Conservation (phyloP, 2,113 vertebrate genomes). For the Rhinichthys klamathensis region DNA sequence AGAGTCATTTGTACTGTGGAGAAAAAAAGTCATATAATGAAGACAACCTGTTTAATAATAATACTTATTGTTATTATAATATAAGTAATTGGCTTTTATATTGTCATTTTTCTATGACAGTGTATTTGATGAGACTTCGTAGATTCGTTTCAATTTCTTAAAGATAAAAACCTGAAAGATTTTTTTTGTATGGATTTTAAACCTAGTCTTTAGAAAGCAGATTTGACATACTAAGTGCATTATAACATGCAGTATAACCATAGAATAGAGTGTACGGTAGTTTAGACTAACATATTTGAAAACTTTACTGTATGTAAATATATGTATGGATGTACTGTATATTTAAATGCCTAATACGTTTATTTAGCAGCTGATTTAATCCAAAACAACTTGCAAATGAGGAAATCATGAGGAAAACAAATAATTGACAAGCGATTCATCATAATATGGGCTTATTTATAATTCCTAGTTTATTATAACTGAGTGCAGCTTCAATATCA, state of each 20-base stretch:
- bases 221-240: neutral
- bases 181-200: neutral
- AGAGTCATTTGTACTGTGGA: neutral
- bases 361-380: neutral
- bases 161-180: too few relatives aligned
- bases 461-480: neutral
- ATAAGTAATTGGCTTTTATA: neutral
- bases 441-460: constrained; percentile 5
- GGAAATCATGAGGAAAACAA: neutral
- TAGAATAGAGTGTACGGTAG: neutral
- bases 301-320: neutral
- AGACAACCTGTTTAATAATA: neutral
- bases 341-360: neutral
- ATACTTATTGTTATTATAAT: neutral
- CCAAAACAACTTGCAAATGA: neutral
- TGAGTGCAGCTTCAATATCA: neutral
- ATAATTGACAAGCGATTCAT: neutral
- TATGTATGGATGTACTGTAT: neutral
- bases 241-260: neutral
- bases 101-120: neutral
- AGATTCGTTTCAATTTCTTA: too few relatives aligned
- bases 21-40: neutral
- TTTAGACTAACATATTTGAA: neutral
- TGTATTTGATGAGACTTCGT: neutral
- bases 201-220: neutral